These are phyloP conservation scores for Himalopsyche phryganea DNA, from an alignment of 1,140 invertebrate species.

Conservation along the genomic window DNA sequence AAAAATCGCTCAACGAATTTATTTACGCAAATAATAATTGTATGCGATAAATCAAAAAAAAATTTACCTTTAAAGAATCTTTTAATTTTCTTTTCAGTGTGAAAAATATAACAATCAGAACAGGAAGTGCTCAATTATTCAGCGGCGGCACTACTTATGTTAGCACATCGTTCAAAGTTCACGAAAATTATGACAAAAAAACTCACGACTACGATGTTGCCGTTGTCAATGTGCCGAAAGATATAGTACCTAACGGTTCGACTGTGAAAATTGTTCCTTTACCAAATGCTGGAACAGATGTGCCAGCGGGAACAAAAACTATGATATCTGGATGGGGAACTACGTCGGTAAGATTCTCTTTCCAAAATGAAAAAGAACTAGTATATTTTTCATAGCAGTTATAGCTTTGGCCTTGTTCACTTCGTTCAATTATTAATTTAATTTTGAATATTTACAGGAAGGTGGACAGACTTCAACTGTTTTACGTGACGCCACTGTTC, in stretches of 20 bases:
- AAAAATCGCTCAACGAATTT: neutral
- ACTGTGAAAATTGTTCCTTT: neutral
- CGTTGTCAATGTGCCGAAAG: neutral
- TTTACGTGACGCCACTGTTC: neutral
- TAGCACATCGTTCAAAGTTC: neutral
- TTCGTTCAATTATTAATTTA: too few relatives aligned
- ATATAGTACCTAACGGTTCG: neutral
- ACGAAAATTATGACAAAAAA: neutral
- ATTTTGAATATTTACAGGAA: too few relatives aligned
- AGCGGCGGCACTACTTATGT: neutral
- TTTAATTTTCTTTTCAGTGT: too few relatives aligned
- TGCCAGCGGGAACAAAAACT: neutral
- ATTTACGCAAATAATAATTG: too few relatives aligned
- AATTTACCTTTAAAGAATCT: too few relatives aligned
- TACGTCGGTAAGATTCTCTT: neutral
- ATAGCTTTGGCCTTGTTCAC: too few relatives aligned
- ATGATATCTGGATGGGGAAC: constrained; percentile 5
- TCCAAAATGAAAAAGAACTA: too few relatives aligned
- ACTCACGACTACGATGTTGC: neutral
- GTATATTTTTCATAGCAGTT: too few relatives aligned
- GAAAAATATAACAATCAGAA: neutral
- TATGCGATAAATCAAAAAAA: too few relatives aligned
- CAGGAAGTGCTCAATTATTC: neutral
- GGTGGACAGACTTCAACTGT: neutral
- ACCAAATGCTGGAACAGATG: neutral